These are phyloP conservation scores for Perithous albicinctus DNA, from an alignment of 2,888 invertebrate genomes.

Conservation along the genomic window DNA sequence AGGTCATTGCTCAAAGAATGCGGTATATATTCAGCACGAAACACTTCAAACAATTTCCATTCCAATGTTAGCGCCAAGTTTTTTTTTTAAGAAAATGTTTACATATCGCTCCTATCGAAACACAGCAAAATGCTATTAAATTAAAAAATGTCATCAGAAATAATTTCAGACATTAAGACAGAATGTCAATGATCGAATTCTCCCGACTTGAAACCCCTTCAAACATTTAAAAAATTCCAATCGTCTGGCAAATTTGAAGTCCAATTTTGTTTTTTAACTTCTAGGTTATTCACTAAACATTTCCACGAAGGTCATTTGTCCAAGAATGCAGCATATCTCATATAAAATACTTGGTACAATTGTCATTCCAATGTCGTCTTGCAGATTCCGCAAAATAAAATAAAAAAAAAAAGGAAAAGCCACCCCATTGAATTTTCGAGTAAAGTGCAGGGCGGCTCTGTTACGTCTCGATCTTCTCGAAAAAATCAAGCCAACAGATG, in stretches of 20 bases:
- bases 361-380: background rate
- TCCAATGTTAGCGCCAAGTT: no score
- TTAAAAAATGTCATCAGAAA: no score
- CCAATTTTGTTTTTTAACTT: background rate
- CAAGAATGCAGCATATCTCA: background rate
- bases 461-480: background rate
- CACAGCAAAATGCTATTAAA: no score
- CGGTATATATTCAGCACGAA: no score
- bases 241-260: background rate
- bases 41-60: no score
- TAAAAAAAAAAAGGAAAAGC: background rate
- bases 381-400: no score
- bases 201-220: no score
- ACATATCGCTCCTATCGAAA: no score
- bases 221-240: background rate
- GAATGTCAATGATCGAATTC: no score
- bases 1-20: no score
- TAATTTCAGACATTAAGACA: no score
- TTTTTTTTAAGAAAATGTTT: no score
- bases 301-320: background rate
- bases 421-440: constrained; percentile 9
- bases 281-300: background rate
- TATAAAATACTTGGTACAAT: background rate
- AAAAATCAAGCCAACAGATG: background rate
- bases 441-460: constrained; percentile 35